Evolutionary conservation across 37 sponge, comb jelly and placozoan genomes (phyloP), one percentile per base, ranked within the genome.

Genomic region (Mnemiopsis leidyi): DNA sequence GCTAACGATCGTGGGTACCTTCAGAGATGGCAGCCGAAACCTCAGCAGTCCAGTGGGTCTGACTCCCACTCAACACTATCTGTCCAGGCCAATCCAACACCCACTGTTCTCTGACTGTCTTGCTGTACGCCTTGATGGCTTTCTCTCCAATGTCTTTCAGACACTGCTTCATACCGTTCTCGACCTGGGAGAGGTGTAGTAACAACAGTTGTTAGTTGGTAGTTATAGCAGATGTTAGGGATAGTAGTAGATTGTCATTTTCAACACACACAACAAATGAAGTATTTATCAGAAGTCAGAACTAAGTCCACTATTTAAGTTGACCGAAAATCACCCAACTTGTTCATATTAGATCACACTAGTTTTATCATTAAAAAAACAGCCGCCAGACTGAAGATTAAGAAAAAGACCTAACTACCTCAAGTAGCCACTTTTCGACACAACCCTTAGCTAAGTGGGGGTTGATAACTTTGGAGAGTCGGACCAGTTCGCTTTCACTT

Each of bases 381-480:
- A n/a, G n/a, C n/a, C n/a, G n/a, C n/a, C n/a, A n/a, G n/a, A n/a
- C n/a, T n/a, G n/a, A n/a, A 48, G 13, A 18, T 48, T 48, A 48
- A 48, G 13, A 48, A 48, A 48, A 48, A 48, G 5, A 48, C 5
- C 61, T 48, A 36, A 85, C n/a, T n/a, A n/a, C 90, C 73, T 94
- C 76, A 13, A 92, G 94, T 24, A 94, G 92, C 94, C 94, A 94
- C 93, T 93, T 94, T 38, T 94, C 94, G 26, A 94, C 94, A 28
- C 71, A 48, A 26, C 94, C 94, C 35, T 94, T 94, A 5, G 94
- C 94, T 16, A 36, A 23, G 24, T 76, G 69, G 5, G 94, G 94
- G 25, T 75, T 48, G 13, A 94, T 94, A 3, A 39, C 68, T 23
- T 94, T 34, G 24, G 71, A 88, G 21, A 94, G 61, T 31, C 93